Evolutionary conservation across 23 tunicate genomes (phyloP).

Genomic region (Styela clava): DNA sequence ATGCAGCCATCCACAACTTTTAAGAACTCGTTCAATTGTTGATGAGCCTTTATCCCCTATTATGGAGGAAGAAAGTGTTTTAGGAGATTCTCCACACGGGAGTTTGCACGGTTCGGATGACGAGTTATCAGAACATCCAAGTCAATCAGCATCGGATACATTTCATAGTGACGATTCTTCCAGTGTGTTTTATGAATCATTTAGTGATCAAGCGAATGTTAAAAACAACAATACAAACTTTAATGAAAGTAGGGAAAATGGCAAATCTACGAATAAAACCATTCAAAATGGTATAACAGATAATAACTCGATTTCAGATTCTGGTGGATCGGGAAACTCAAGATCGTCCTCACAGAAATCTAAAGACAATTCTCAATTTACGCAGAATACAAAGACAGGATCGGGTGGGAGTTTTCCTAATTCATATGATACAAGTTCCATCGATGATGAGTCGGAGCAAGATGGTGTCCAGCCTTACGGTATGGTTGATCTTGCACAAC

Average conservation of each 20-base stretch:
- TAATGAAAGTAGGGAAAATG: not conserved
- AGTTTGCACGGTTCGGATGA: slow-evolving; percentile 57
- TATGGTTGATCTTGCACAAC: slow-evolving; percentile 7
- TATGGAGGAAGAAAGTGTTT: slow-evolving; percentile 77
- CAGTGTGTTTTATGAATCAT: not conserved
- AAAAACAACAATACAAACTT: not conserved
- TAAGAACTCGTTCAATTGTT: slow-evolving; percentile 58
- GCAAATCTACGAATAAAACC: not conserved
- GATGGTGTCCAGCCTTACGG: slow-evolving; percentile 12
- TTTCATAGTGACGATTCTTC: not conserved
- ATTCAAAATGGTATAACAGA: not conserved
- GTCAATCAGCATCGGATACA: not conserved
- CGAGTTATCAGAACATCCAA: slow-evolving; percentile 23
- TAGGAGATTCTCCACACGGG: slow-evolving; percentile 57
- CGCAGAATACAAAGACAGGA: not conserved
- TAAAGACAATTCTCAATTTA: not conserved
- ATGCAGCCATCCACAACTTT: slow-evolving; percentile 25
- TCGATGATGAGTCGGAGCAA: not conserved
- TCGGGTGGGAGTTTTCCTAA: not conserved
- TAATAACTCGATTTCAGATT: not conserved
- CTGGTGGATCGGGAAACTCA: not conserved
- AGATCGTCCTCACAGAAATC: not conserved
- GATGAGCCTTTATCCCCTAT: slow-evolving; percentile 95
- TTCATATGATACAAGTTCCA: not conserved
- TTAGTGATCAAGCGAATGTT: not conserved